Conservation (phyloP, 2,888 invertebrate species). For the Cataglyphis livida region DNA sequence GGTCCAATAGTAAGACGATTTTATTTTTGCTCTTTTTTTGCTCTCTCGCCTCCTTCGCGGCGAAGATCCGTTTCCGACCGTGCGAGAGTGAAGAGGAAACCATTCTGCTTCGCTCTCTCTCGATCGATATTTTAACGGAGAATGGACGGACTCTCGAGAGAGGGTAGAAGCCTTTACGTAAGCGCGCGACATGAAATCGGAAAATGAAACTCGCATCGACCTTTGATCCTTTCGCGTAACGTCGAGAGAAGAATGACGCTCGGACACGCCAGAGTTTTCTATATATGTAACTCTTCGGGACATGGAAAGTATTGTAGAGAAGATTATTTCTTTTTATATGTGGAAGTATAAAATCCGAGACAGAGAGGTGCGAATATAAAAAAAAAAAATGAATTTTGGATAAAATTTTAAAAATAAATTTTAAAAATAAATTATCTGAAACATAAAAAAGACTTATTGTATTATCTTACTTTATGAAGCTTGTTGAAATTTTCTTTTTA, state of each 20-base stretch:
- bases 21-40: conserved; percentile 55
- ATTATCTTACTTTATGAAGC: not conserved
- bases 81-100: conserved; percentile 41
- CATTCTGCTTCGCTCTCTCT: conserved; percentile 50
- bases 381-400: not conserved
- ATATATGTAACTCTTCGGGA: conserved; percentile 12
- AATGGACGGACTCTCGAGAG: conserved; percentile 36
- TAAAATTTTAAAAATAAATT: not conserved
- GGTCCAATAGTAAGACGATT: conserved; percentile 51
- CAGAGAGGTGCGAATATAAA: not conserved
- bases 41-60: conserved; percentile 47
- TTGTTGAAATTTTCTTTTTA: not conserved
- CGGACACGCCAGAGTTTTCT: conserved; percentile 29
- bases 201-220: conserved; percentile 47
- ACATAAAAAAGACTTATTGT: not conserved
- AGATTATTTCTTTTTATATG: not conserved
- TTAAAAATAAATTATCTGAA: not conserved
- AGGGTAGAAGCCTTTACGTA: conserved; percentile 44
- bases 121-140: conserved; percentile 75
- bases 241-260: conserved; percentile 45
- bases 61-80: conserved; percentile 62
- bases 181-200: conserved; percentile 51
- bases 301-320: conserved; percentile 24
- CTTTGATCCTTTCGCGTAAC: conserved; percentile 39
- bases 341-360: not conserved